These are phyloP conservation scores for Paratrypauchen microcephalus DNA, from an alignment of 2,797 vertebrate species.

Conservation along the genomic window DNA sequence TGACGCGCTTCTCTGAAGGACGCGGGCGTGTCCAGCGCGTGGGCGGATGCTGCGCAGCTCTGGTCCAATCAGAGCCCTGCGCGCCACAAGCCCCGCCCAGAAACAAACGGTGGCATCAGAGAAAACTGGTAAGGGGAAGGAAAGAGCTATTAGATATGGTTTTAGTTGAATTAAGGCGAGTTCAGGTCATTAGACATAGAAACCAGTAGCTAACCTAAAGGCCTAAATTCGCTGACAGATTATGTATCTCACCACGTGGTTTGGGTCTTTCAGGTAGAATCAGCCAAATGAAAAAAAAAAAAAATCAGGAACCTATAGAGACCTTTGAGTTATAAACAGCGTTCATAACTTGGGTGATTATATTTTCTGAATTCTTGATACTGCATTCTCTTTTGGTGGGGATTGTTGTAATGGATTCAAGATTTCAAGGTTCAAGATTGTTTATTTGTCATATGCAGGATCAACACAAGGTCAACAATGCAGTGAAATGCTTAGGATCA, in stretches of 20 bases:
- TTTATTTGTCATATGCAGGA: no score
- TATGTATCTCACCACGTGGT: not conserved
- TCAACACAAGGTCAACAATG: no score
- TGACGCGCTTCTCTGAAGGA: conserved; percentile 14
- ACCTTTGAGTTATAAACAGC: not conserved
- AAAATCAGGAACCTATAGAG: not conserved
- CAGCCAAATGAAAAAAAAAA: not conserved
- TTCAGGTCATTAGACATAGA: not conserved
- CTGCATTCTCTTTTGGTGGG: not conserved
- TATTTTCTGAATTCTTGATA: not conserved
- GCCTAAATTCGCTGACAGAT: not conserved
- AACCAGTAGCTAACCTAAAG: not conserved
- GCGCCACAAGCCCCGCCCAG: not conserved
- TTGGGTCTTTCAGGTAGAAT: not conserved
- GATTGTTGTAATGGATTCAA: no score
- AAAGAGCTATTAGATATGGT: not conserved
- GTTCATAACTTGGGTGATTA: not conserved
- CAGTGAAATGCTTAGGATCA: no score
- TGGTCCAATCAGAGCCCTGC: conserved; percentile 27
- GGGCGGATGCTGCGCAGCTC: no score
- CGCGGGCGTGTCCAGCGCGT: conserved; percentile 12
- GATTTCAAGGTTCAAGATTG: no score
- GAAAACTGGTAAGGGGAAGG: not conserved
- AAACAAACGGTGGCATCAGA: not conserved
- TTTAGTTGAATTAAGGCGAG: not conserved